Conservation (phyloP, 2,888 invertebrate species). For the Subacronicta megacephala region DNA sequence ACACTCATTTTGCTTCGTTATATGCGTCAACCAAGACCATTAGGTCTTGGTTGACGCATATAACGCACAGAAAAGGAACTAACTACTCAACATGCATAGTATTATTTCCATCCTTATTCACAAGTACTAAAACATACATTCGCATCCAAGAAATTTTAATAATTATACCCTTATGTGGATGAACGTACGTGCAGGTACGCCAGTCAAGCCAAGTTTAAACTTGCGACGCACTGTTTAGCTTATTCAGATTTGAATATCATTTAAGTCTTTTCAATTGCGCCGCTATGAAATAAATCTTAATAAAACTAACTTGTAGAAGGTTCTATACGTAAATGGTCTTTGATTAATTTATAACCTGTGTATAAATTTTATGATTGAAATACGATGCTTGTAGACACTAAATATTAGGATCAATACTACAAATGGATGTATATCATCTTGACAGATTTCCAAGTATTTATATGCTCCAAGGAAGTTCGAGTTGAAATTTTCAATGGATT, state of each 20-base stretch:
- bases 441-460: slow-evolving; percentile 19
- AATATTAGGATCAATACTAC: slow-evolving; percentile 16
- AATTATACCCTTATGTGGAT: slow-evolving; percentile 55
- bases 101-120: slow-evolving; percentile 49
- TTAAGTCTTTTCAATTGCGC: slow-evolving; percentile 49
- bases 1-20: slow-evolving; percentile 77
- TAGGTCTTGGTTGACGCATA: slow-evolving; percentile 68
- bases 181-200: slow-evolving; percentile 58
- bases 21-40: no score
- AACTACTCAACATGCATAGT: slow-evolving; percentile 30
- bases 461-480: slow-evolving; percentile 12
- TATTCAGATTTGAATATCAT: slow-evolving; percentile 62
- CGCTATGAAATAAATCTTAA: slow-evolving; percentile 46
- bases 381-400: slow-evolving; percentile 9
- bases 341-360: slow-evolving; percentile 26
- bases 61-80: slow-evolving; percentile 46
- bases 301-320: slow-evolving; percentile 41
- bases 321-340: slow-evolving; percentile 23
- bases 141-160: slow-evolving; percentile 34
- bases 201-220: slow-evolving; percentile 56
- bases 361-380: slow-evolving; percentile 18
- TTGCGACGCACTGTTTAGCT: slow-evolving; percentile 56
- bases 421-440: slow-evolving; percentile 6
- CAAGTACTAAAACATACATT: slow-evolving; percentile 52
- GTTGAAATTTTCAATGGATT: slow-evolving; percentile 30